Conservation (phyloP, 2,113 vertebrate genomes). For the Gorsachius goisagi region DNA sequence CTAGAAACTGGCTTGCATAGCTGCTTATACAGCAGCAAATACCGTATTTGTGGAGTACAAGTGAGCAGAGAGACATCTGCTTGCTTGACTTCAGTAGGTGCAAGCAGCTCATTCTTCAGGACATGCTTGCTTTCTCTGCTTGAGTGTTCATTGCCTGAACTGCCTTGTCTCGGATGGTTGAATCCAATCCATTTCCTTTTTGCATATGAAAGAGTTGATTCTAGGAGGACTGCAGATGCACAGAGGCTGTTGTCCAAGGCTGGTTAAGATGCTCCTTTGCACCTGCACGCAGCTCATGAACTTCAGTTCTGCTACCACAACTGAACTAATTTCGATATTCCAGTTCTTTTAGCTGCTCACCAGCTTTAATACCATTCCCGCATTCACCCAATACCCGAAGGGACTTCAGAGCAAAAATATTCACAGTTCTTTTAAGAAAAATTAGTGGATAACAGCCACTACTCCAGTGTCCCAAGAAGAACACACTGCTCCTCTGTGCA, state of each 20-base stretch:
- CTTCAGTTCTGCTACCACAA: neutral
- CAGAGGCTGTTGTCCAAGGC: neutral
- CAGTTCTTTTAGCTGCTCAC: neutral
- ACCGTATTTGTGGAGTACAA: neutral
- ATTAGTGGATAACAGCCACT: neutral
- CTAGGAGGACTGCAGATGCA: neutral
- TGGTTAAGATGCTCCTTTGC: neutral
- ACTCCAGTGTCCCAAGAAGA: fast-evolving
- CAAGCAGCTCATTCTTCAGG: neutral
- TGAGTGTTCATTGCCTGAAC: neutral
- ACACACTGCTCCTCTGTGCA: neutral
- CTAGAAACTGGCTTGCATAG: neutral
- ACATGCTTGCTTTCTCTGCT: neutral
- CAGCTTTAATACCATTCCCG: neutral
- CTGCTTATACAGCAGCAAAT: slow-evolving; percentile 22
- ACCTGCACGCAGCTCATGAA: neutral
- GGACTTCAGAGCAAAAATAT: neutral
- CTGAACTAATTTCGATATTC: neutral
- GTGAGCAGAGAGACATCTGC: slow-evolving; percentile 13
- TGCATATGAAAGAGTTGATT: slow-evolving; percentile 2
- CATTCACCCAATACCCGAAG: neutral
- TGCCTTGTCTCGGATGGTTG: neutral
- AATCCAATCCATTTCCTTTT: neutral
- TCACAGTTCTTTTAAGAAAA: neutral
- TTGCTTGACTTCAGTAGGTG: slow-evolving; percentile 6